These are phyloP conservation scores for Apamea epomidion DNA, from an alignment of 2,888 invertebrate species.

Conservation along the genomic window DNA sequence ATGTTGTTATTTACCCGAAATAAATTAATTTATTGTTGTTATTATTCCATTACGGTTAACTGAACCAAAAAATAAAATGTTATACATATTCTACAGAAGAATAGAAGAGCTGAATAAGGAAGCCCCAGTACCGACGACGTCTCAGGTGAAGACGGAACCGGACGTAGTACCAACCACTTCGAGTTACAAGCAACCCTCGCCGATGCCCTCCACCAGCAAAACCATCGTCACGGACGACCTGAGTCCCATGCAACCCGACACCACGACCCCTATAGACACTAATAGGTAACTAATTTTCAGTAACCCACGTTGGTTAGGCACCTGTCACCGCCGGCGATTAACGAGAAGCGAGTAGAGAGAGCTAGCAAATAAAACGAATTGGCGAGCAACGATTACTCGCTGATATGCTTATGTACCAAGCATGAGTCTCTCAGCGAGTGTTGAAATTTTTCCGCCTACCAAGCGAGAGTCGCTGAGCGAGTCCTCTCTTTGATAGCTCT, in stretches of 20 bases:
- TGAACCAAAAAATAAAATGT: not conserved
- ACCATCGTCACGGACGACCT: slow-evolving; percentile 60
- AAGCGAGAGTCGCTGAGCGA: not conserved
- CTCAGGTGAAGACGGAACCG: slow-evolving; percentile 77
- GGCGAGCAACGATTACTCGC: not conserved
- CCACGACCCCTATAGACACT: slow-evolving; percentile 73
- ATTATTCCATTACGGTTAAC: not conserved
- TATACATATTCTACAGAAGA: slow-evolving; percentile 63
- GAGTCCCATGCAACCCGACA: slow-evolving; percentile 67
- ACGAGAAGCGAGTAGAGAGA: not conserved
- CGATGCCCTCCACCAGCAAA: slow-evolving; percentile 78
- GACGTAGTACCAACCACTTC: slow-evolving; percentile 81
- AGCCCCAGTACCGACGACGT: slow-evolving; percentile 63
- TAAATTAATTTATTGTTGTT: not conserved
- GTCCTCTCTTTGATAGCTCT: not conserved
- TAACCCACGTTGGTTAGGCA: not conserved
- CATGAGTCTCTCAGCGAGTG: not conserved
- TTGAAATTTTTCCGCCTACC: not conserved
- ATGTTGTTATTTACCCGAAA: not conserved
- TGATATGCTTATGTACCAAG: not conserved
- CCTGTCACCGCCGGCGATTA: not conserved
- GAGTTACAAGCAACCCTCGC: slow-evolving; percentile 70
- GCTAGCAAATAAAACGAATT: not conserved
- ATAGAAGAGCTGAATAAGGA: slow-evolving; percentile 64
- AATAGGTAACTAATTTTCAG: slow-evolving; percentile 68